These are phyloP conservation scores for Cinclus cinclus DNA, from an alignment of 2,113 vertebrate species.

Conservation along the genomic window DNA sequence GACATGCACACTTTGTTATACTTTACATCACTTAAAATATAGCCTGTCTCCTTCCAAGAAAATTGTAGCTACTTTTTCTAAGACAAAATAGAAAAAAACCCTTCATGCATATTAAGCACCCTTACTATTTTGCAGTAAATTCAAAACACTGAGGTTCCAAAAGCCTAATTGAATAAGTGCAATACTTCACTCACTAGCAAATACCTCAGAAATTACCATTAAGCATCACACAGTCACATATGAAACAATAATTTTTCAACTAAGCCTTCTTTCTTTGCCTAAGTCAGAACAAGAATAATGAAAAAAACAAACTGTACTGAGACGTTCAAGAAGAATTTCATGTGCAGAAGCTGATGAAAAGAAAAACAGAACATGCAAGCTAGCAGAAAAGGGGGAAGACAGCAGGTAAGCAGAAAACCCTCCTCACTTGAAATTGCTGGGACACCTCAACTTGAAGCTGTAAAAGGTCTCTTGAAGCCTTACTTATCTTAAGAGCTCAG, in stretches of 20 bases:
- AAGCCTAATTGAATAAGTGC: not conserved
- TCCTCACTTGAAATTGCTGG: not conserved
- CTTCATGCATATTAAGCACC: not conserved
- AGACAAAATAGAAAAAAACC: not conserved
- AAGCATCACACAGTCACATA: not conserved
- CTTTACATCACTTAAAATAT: not conserved
- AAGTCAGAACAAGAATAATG: not conserved
- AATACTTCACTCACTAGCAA: not conserved
- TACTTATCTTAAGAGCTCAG: not conserved
- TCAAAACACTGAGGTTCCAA: not conserved
- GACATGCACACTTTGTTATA: not conserved
- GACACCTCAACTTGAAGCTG: not conserved
- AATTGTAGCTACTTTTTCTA: not conserved
- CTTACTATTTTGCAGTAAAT: not conserved
- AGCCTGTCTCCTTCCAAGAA: not conserved
- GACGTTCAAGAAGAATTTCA: not conserved
- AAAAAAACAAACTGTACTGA: not conserved
- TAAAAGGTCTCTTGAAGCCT: not conserved
- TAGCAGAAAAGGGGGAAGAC: not conserved
- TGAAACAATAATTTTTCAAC: not conserved
- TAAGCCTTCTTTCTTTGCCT: not conserved
- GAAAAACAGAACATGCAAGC: not conserved
- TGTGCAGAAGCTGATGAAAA: not conserved
- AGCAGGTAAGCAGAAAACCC: not conserved
- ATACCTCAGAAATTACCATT: not conserved